Evolutionary conservation across 2,888 invertebrate species (phyloP).

Genomic region (Morinoia aosen): DNA sequence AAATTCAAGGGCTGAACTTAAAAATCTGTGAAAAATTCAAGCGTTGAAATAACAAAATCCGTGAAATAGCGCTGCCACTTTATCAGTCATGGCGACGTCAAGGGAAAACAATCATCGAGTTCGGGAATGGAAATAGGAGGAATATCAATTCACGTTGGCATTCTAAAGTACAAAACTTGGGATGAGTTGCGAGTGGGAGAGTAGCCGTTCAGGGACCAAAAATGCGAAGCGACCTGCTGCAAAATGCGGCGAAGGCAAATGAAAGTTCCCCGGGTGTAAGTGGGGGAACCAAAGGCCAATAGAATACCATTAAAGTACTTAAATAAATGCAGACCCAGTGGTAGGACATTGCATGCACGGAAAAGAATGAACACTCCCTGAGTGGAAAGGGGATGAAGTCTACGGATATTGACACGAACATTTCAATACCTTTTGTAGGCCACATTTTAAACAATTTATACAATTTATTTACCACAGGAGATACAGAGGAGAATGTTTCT

Average conservation of each 20-base stretch:
- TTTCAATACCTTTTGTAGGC: not conserved
- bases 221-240: not conserved
- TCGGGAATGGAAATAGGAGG: not conserved
- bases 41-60: not conserved
- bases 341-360: not conserved
- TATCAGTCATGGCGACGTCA: not conserved
- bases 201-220: not conserved
- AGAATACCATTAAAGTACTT: not conserved
- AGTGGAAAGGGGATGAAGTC: not conserved
- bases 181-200: constrained; percentile 1
- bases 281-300: not conserved
- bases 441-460: no score
- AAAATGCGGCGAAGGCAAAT: not conserved
- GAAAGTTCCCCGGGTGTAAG: not conserved
- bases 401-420: not conserved
- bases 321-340: not conserved
- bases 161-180: not conserved
- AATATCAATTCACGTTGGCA: not conserved
- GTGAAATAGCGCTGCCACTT: not conserved
- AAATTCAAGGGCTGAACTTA: not conserved
- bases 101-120: constrained; percentile 26
- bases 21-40: not conserved
- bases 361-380: no score
- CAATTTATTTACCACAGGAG: no score
- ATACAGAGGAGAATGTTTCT: no score